Base-by-base conservation (phyloP, 2,888 invertebrate species). In the Chrysolina haemoptera region DNA sequence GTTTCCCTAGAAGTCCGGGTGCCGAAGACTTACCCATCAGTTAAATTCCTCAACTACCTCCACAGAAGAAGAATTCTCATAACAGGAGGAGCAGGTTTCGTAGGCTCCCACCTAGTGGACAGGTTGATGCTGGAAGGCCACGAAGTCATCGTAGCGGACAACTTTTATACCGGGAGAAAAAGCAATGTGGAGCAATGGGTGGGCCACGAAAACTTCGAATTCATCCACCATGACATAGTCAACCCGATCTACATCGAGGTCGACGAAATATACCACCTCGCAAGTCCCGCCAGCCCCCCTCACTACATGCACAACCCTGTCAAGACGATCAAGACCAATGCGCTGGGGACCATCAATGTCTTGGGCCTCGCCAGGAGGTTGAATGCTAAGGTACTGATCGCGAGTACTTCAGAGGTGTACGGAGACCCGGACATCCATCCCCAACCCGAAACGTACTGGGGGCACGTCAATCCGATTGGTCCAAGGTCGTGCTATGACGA, bases 241-340 rank as follows among this genome's bases (percentile, higher is more conserved):
- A 98, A 99, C 89, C 97, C 99, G 18, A 90, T 99, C 59, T 99
- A 95, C 88, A 94, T 99, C 77, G 99, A 99, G 92, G 98, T 98
- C 69, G 95, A 96, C 88, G 95, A 99, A 90, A 98, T 99, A 84
- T 99, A 99, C 88, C 99, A 99, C 88, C 90, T 99, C 85, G 99
- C 99, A 18, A 98, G 98, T 86, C 99, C 99, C 11, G 99, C 99
- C 0, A 98, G 98, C 81, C 99, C 99, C 20, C 98, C 98, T 0
- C 99, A 99, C 89, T 99, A 99, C 86, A 99, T 99, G 99, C 95
- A 96, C 86, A 99, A 99, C 90, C 99, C 99, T 43, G 98, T 99
- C 2, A 99, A 99, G 89, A 99, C 99, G n/a, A 96, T 99, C 79
- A 99, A 99, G 89, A 99, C 99, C 0, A 99, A 99, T 88, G 98